These are phyloP conservation scores for Ranitomeya variabilis DNA, from an alignment of 2,113 vertebrate species.

Conservation along the genomic window DNA sequence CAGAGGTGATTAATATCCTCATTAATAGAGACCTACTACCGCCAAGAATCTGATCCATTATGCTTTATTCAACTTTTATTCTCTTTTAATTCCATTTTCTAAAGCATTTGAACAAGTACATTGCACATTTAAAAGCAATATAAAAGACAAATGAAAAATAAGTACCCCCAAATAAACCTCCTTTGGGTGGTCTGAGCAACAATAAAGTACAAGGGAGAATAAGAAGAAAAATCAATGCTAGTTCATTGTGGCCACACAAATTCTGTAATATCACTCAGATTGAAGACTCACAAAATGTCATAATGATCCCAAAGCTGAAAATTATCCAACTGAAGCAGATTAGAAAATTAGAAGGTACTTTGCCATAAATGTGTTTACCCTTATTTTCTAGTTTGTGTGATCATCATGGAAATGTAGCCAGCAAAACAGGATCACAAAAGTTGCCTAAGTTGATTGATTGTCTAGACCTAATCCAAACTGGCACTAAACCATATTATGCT, in stretches of 20 bases:
- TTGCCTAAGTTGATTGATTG: neutral
- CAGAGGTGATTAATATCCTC: constrained; percentile 56
- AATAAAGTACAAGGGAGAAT: neutral
- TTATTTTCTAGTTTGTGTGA: neutral
- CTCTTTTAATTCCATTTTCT: neutral
- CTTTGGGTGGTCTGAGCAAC: neutral
- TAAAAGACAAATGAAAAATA: neutral
- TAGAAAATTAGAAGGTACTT: neutral
- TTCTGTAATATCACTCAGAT: neutral
- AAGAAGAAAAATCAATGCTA: neutral
- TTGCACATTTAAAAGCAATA: neutral
- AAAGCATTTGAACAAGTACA: neutral
- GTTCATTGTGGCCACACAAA: neutral
- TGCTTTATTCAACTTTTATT: neutral
- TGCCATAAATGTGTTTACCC: neutral
- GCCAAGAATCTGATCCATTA: constrained; percentile 30
- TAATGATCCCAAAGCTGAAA: neutral
- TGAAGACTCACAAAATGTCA: neutral
- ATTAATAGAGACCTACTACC: constrained; percentile 20
- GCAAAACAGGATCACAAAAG: neutral
- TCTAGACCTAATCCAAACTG: neutral
- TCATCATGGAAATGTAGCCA: neutral
- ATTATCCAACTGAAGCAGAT: neutral
- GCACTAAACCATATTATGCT: neutral
- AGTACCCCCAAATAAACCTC: neutral